Base-by-base conservation (phyloP, 35 echinoderm and acorn worm species). In the Diadema setosum region DNA sequence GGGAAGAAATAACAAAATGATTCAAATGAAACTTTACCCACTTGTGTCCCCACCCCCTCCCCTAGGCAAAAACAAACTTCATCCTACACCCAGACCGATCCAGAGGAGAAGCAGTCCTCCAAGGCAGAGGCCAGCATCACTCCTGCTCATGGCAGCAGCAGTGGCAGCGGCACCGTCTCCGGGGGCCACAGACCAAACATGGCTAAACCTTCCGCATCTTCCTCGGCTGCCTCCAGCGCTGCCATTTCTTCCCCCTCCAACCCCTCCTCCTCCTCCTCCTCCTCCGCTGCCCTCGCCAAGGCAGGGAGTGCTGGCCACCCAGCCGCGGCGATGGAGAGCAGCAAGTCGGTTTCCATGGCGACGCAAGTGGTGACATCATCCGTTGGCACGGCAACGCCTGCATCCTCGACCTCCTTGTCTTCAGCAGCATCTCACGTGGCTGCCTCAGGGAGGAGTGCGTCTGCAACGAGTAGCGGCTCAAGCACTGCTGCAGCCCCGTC, bases 341-440 rank as follows among this genome's bases (percentile, higher is more conserved):
- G 27, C 39, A 78, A 78, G 80, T 89, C 76, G 5, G 83, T 87
- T 86, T 50, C 89, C 78, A 91, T 37, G 82, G 84, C 84, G 39
- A 91, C 84, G 34, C 80, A 81, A 43, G 76, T 83, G 36, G 83
- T 91, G 89, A 86, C 84, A 69, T 91, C 89, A 86, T 63, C 83
- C 46, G 84, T 46, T 90, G 73, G 73, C 73, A 78, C 73, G 39
- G 40, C 73, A 78, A 78, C 73, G 73, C 3, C 39, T 41, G 35
- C 73, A 21, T 35, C 73, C 35, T 78, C 73, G 73, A 4, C 39
- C 39, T n/a, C 73, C 40, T 35, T 41, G 27, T 78, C 73, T 42
- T 78, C 73, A 35, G 73, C 73, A 17, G 35, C 73, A n/a, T 78
- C 73, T 39, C 73, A 78, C 26, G 11, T 42, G 39, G 39, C 73